A percentile compares a stretch with the other conserved stretches of the same genome.
These are phyloP conservation scores for Myotis yumanensis DNA, from an alignment of 2,113 vertebrate species.

Conservation along the genomic window DNA sequence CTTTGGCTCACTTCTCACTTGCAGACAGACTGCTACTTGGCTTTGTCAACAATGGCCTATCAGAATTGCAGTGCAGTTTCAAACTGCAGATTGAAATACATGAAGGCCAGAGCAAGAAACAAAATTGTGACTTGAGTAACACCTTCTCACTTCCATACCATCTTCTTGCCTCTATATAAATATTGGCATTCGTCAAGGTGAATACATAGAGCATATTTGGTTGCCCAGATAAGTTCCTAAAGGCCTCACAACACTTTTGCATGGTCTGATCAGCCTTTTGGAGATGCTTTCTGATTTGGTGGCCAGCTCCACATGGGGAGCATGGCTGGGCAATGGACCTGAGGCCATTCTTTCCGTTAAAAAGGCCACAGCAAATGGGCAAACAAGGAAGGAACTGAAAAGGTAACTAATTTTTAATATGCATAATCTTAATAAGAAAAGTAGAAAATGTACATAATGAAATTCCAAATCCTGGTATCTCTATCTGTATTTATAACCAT, in stretches of 20 bases:
- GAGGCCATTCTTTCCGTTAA: neutral
- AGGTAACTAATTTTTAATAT: neutral
- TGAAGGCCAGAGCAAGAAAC: neutral
- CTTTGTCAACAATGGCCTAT: neutral
- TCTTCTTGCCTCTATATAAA: neutral
- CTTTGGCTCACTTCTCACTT: slow-evolving; percentile 37
- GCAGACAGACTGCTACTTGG: neutral
- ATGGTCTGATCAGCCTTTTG: neutral
- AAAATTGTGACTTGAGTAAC: neutral
- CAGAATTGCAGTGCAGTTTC: neutral
- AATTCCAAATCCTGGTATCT: neutral
- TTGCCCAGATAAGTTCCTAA: neutral
- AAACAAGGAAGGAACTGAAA: neutral
- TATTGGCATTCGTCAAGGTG: neutral
- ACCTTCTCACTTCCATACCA: neutral
- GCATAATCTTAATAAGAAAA: slow-evolving; percentile 9
- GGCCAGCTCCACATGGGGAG: neutral
- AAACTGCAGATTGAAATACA: neutral
- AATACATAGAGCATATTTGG: neutral
- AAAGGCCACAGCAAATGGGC: neutral
- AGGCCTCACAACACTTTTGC: neutral
- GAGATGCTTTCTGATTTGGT: neutral
- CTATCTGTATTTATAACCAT: neutral
- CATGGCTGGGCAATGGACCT: neutral
- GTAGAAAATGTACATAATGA: neutral